phyloP scores from a whole-genome alignment of 1,140 invertebrate genomes.

The Trichonephila clavipes region DNA sequence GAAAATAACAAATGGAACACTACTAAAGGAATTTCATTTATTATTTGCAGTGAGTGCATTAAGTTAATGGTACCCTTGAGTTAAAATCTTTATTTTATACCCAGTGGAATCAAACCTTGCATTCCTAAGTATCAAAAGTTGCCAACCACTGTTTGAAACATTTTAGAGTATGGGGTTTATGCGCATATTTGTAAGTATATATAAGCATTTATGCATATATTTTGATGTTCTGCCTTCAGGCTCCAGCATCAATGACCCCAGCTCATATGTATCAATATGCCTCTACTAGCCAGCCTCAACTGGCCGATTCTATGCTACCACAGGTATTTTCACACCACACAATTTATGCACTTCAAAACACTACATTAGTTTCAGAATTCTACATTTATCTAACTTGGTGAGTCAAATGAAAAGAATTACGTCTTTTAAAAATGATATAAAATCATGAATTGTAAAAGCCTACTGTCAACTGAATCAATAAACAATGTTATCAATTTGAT shows the following conservation, averaged over 20 bases:
- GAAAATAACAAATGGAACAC: too few species aligned
- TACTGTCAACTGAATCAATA: too few species aligned
- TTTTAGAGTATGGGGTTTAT: conserved; percentile 4
- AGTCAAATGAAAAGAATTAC: conserved; percentile 59
- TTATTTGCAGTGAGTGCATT: too few species aligned
- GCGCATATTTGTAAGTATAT: conserved; percentile 1
- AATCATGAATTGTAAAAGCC: too few species aligned
- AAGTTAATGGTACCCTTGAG: too few species aligned
- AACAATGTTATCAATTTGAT: too few species aligned
- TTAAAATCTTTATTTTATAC: too few species aligned
- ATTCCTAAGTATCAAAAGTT: neutral
- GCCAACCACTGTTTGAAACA: neutral
- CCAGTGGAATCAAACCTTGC: too few species aligned
- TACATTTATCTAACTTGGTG: conserved; percentile 22
- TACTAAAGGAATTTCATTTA: too few species aligned
- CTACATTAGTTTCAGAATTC: neutral
- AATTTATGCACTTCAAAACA: conserved; percentile 16
- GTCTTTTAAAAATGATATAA: neutral
- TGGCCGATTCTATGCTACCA: conserved; percentile 86
- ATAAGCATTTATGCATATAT: conserved; percentile 13
- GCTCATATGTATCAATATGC: conserved; percentile 91
- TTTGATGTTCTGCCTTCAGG: conserved; percentile 83
- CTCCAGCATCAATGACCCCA: conserved; percentile 93
- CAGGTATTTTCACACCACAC: conserved; percentile 69
- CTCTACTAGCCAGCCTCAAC: conserved; percentile 82